Conservation (phyloP, 2,797 vertebrate species). For the Gallinago stenura region DNA sequence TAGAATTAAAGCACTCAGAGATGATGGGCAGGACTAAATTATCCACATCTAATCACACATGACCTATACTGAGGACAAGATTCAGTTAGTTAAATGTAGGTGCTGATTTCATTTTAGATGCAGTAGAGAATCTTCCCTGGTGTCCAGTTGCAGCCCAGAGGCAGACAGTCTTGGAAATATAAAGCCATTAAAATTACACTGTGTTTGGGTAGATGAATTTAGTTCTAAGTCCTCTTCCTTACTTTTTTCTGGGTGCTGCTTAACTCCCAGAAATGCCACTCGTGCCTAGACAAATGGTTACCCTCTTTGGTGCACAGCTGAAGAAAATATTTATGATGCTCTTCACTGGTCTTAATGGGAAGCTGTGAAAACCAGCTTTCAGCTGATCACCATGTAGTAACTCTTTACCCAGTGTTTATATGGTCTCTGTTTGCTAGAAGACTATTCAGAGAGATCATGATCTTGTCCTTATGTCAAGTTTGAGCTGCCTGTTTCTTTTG, state of each 20-base stretch:
- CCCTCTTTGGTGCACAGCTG: neutral
- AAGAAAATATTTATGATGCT: neutral
- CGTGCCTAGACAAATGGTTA: neutral
- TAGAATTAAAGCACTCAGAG: neutral
- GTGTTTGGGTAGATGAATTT: neutral
- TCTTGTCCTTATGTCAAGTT: conserved; percentile 41
- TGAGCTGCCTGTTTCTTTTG: conserved; percentile 35
- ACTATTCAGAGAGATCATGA: conserved; percentile 44
- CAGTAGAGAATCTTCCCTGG: neutral
- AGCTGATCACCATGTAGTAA: neutral
- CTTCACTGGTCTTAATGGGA: neutral
- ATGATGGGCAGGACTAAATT: neutral
- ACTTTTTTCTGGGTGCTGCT: neutral
- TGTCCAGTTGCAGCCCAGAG: neutral
- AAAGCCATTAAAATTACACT: neutral
- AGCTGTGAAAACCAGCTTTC: neutral
- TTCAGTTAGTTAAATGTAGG: neutral
- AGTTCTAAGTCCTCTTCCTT: neutral
- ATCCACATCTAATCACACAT: neutral
- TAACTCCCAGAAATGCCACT: neutral
- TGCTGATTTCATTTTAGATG: neutral
- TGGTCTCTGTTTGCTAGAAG: conserved; percentile 23
- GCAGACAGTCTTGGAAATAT: neutral
- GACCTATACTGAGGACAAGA: neutral
- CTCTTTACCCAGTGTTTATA: neutral